Base-by-base conservation (phyloP, 2,113 vertebrate species). In the Amphilophus citrinellus region DNA sequence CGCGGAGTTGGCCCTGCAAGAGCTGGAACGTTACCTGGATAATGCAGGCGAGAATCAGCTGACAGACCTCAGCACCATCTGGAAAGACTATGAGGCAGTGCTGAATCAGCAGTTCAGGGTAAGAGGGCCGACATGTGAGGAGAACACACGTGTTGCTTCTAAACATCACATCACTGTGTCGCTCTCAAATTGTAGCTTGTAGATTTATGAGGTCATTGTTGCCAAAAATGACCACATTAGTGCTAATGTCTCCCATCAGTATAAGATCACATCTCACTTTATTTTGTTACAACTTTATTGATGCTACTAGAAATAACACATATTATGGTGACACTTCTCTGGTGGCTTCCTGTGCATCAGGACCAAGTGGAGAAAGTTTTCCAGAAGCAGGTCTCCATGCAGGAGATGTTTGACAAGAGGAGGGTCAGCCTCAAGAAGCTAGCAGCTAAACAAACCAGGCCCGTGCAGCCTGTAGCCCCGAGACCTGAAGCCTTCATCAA, bases 391-490 rank as follows among this genome's bases (percentile, higher is more conserved):
- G 88, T 92, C 76, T 98, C 97, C 24, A 97, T 97, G 96, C 96
- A 98, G 92, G 98, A 99, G 91, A 99, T 99, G 97, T 99, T 99
- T 88, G 97, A 98, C 79, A 98, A 98, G 93, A 95, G 98, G 56
- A 97, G 96, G 93, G 93, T 97, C 65, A 99, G 98, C 91, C 97
- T 99, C 79, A 98, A 97, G 95, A 99, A 99, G 93, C 94, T 99
- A 30, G 98, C 98, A 4, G 98, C 98, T 89, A 99, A 98, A 94
- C 98, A 99, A 92, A 98, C 95, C 0, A 96, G 98, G 77, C 98
- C 98, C 0, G 98, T 99, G 84, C 98, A 99, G 92, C 97, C 98
- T 0, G 98, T 99, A n/a, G 98, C 98, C 47, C 98, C 98, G 3
- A 95, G 98, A 85, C 98, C 98, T 0, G 98, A 99, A 91, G 97